Percentiles rank a stretch among this genome's conserved stretches.
phyloP scores from a whole-genome alignment of 2,113 vertebrate genomes.

The Saimiri boliviensis region DNA sequence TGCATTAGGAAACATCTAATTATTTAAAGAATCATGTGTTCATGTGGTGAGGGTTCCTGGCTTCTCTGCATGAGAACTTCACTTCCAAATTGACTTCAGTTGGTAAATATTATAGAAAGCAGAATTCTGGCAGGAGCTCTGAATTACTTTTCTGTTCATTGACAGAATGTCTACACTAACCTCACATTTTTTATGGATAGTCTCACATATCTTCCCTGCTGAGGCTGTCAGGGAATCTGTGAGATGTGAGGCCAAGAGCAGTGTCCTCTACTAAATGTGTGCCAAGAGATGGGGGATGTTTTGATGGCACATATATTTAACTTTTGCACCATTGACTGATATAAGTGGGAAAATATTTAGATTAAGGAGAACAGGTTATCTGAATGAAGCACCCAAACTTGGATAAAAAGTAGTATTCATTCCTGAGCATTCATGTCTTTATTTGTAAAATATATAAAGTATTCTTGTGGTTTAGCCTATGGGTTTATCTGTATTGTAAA shows the following conservation, averaged over 20 bases:
- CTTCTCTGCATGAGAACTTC: background rate
- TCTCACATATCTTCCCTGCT: conserved; percentile 56
- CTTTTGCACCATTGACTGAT: conserved; percentile 55
- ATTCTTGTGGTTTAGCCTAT: conserved; percentile 23
- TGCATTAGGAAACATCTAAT: background rate
- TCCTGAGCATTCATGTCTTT: conserved; percentile 19
- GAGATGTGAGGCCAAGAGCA: conserved; percentile 47
- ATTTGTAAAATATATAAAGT: conserved; percentile 50
- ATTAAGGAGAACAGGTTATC: conserved; percentile 40
- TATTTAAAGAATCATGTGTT: conserved; percentile 36
- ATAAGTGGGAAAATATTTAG: conserved; percentile 23
- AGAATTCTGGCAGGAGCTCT: conserved; percentile 55
- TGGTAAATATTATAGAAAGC: conserved; percentile 64
- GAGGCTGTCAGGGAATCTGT: conserved; percentile 45
- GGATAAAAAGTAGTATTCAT: conserved; percentile 11
- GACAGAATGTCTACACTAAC: conserved; percentile 63
- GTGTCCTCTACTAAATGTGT: conserved; percentile 62
- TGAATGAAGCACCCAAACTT: conserved; percentile 26
- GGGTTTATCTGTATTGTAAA: conserved; percentile 46
- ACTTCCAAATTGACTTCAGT: conserved; percentile 44
- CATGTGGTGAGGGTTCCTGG: background rate
- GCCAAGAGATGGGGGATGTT: background rate
- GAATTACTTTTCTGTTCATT: conserved; percentile 64
- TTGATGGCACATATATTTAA: conserved; percentile 58
- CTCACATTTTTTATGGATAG: conserved; percentile 58